Base-by-base conservation (phyloP, 2,113 vertebrate species). In the Oceanites oceanicus region DNA sequence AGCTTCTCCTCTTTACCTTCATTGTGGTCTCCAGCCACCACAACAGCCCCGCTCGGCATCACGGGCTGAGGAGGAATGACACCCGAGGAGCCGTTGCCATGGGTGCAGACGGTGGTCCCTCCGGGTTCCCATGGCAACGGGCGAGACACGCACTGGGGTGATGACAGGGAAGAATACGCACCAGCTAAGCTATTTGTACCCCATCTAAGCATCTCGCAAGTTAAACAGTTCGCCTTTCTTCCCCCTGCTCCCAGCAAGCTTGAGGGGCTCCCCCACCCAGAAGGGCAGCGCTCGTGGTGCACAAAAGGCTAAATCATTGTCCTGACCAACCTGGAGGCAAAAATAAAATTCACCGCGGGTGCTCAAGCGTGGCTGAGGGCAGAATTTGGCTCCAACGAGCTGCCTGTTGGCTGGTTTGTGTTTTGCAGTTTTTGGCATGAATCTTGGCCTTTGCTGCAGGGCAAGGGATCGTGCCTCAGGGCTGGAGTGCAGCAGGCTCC, bases 71-170 rank as follows among this genome's bases (percentile, higher is more conserved):
- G 66, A 83, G 76, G 29, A 49, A 75, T 98, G 98, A 98, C 98
- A 98, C 98, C 98, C 95, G 72, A 97, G 98, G 98, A 97, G 98
- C 92, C 71, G 98, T 98, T 97, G 97, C 98, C 95, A 97, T 93
- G 96, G 98, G 97, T 90, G 4, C 96, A 97, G 97, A 93, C 94
- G 0, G 79, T 84, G 93, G 94, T 95, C 96, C 98, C 97, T 70
- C 67, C 9, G 59, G 72, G 99, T 99, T 99, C 98, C 98, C 98
- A 99, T 98, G 98, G 98, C 80, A 15, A 97, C 59, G 8, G 93
- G 96, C 77, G 94, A 98, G 97, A 96, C 88, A 97, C 0, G 94
- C 94, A 93, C 88, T 4, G 0, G 90, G 91, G 49, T 52, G 73
- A 75, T 22, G 61, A 67, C 79, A 74, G 70, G 92, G 90, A 82